These are phyloP conservation scores for Montipora efflorescens DNA, from an alignment of 64 coral and sea anemone species.

Conservation along the genomic window DNA sequence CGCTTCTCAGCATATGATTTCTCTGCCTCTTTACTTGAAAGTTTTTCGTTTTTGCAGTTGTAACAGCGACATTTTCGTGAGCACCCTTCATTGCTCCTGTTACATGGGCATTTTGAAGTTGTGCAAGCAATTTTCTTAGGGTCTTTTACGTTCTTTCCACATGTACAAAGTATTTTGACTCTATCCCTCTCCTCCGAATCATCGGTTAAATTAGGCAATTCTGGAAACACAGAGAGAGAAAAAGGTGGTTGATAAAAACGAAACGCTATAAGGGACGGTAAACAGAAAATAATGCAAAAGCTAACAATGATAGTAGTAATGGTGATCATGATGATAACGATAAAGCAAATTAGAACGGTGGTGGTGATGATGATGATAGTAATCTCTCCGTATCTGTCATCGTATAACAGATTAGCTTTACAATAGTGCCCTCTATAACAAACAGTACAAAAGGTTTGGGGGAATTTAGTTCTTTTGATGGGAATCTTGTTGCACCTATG, in stretches of 20 bases:
- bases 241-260: background rate
- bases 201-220: background rate
- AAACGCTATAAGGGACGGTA: background rate
- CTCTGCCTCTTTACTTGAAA: background rate
- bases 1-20: background rate
- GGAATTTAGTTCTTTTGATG: background rate
- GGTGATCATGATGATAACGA: background rate
- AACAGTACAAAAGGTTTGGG: background rate
- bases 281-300: background rate
- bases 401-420: background rate
- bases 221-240: constrained; percentile 3
- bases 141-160: constrained; percentile 27
- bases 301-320: background rate
- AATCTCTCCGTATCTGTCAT: background rate
- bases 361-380: background rate
- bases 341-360: background rate
- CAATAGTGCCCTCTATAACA: background rate
- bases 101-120: constrained; percentile 22
- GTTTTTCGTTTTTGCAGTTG: constrained; percentile 1
- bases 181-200: background rate
- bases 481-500: background rate
- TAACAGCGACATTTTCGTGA: constrained; percentile 32
- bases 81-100: background rate
- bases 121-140: constrained; percentile 1
- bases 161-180: constrained; percentile 17